phyloP scores from a whole-genome alignment of 2,888 invertebrate species.

The Cosmorhoe ocellata region DNA sequence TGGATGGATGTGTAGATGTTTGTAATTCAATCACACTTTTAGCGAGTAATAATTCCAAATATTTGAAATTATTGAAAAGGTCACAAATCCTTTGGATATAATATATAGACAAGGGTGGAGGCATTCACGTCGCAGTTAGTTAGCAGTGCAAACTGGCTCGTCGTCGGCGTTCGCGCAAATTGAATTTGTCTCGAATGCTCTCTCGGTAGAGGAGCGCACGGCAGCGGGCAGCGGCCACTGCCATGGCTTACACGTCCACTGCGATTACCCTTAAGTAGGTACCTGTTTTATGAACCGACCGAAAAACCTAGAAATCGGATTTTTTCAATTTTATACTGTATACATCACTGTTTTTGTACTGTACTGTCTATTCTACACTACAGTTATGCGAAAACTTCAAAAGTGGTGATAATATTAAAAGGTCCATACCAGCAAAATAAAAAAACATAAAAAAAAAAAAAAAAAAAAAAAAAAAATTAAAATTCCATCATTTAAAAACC shows the following conservation, averaged over 20 bases:
- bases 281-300: conserved; percentile 5
- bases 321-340: too few relatives aligned
- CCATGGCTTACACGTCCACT: conserved; percentile 39
- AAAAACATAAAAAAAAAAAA: too few relatives aligned
- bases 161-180: conserved; percentile 75
- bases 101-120: conserved; percentile 64
- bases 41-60: too few relatives aligned
- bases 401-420: too few relatives aligned
- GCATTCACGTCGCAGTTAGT: conserved; percentile 76
- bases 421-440: too few relatives aligned
- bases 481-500: too few relatives aligned
- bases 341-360: too few relatives aligned
- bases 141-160: conserved; percentile 76
- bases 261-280: conserved; percentile 41
- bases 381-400: too few relatives aligned
- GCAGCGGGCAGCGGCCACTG: conserved; percentile 35
- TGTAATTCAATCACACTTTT: too few relatives aligned
- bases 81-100: conserved; percentile 57
- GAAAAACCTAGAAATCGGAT: not conserved
- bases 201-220: conserved; percentile 44
- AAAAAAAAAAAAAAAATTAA: too few relatives aligned
- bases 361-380: too few relatives aligned
- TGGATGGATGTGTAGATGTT: too few relatives aligned
- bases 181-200: conserved; percentile 74
- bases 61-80: conserved; percentile 34